Percentiles rank a stretch among this genome's conserved stretches.
These are phyloP conservation scores for Myotis brandtii DNA, from an alignment of 2,113 vertebrate genomes.

Conservation along the genomic window DNA sequence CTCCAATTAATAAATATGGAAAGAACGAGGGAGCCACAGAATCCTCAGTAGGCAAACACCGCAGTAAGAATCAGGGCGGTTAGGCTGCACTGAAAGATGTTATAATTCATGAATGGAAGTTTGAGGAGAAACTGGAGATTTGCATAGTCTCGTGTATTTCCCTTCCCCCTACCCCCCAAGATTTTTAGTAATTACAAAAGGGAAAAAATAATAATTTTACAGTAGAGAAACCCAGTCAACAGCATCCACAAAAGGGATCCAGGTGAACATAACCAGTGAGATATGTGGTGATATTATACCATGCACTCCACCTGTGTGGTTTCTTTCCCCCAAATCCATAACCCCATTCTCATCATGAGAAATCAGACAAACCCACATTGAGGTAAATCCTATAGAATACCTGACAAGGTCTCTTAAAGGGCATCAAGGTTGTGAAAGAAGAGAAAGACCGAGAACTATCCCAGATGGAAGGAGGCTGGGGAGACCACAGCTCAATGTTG, in stretches of 20 bases:
- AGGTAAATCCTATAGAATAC: neutral
- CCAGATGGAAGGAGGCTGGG: neutral
- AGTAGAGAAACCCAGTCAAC: neutral
- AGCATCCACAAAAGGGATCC: neutral
- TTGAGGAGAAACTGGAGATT: slow-evolving; percentile 9
- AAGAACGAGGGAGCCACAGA: neutral
- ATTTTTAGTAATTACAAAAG: slow-evolving; percentile 18
- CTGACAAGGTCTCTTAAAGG: neutral
- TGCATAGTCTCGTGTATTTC: neutral
- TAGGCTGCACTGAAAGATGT: neutral
- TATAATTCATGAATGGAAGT: neutral
- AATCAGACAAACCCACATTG: neutral
- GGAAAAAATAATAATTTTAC: neutral
- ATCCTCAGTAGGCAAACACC: neutral
- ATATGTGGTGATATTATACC: neutral
- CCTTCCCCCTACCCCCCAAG: accelerated
- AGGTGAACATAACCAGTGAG: neutral
- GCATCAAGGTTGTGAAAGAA: neutral
- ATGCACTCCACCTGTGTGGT: no score
- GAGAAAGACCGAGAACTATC: neutral
- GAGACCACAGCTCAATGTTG: neutral
- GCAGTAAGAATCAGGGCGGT: neutral
- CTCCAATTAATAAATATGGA: neutral
- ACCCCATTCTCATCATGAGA: neutral
- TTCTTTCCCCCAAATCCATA: neutral